Evolutionary conservation across 1,140 invertebrate genomes (phyloP).

Genomic region (Dufourea novaeangliae): DNA sequence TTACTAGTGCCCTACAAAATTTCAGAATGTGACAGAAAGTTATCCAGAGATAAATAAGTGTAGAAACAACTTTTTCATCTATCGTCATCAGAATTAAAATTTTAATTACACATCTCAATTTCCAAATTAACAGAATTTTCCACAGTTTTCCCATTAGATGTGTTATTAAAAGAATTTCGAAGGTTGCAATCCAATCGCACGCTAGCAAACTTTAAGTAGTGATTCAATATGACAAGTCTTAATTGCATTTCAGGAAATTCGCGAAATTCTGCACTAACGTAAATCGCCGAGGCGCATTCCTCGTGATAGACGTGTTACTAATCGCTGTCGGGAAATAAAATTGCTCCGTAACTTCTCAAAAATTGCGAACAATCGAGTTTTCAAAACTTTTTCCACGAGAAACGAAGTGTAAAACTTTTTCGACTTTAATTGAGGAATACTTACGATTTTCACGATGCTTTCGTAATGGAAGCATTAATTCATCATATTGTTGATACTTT

Average conservation of each 20-base stretch:
- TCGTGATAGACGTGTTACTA: constrained; percentile 39
- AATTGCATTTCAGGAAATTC: constrained; percentile 46
- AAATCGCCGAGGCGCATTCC: constrained; percentile 32
- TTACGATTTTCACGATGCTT: constrained; percentile 11
- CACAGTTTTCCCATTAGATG: neutral
- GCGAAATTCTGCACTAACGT: constrained; percentile 39
- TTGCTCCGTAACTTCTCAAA: constrained; percentile 29
- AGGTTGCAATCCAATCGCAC: neutral
- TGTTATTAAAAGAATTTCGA: neutral
- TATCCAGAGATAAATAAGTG: too few relatives aligned
- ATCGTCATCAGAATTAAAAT: too few relatives aligned
- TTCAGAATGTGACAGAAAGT: too few relatives aligned
- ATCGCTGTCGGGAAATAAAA: constrained; percentile 41
- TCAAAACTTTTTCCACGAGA: neutral
- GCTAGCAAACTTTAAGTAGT: neutral
- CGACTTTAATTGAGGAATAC: neutral
- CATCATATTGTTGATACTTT: neutral
- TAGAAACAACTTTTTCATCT: too few relatives aligned
- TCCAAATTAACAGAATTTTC: too few relatives aligned
- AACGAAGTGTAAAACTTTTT: neutral
- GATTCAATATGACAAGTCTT: neutral
- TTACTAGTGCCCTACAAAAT: too few relatives aligned
- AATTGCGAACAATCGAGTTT: neutral
- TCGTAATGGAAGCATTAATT: too few relatives aligned
- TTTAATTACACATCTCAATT: too few relatives aligned